Conservation (phyloP, 2,113 vertebrate genomes). For the Brienomyrus longianalis region DNA sequence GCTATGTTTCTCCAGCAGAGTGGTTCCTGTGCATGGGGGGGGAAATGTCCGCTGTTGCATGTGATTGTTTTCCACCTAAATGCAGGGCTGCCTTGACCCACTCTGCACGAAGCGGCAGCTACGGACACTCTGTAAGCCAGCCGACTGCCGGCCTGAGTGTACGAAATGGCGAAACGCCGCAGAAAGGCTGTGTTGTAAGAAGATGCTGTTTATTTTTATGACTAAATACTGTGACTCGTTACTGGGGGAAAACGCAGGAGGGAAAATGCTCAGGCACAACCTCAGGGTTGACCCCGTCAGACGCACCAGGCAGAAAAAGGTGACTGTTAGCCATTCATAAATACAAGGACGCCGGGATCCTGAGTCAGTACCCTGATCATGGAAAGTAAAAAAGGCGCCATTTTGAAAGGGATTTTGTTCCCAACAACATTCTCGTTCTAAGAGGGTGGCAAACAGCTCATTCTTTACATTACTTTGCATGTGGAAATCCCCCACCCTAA, state of each 20-base stretch:
- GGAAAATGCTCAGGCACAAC: background rate
- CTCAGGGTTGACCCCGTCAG: background rate
- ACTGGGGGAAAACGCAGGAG: background rate
- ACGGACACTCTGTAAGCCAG: background rate
- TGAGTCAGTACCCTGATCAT: conserved; percentile 5
- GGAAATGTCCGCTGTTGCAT: background rate
- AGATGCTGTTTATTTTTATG: background rate
- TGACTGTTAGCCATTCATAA: conserved; percentile 4
- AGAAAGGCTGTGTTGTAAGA: background rate
- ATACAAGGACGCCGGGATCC: background rate
- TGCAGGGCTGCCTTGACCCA: background rate
- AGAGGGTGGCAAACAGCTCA: conserved; percentile 14
- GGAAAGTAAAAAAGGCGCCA: conserved; percentile 14
- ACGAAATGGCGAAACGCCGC: background rate
- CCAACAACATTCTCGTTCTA: conserved; percentile 9
- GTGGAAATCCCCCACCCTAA: conserved; percentile 17
- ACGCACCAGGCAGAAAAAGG: background rate
- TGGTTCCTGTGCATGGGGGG: background rate
- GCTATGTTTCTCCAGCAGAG: conserved; percentile 33
- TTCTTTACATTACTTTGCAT: conserved; percentile 25
- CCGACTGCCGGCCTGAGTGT: background rate
- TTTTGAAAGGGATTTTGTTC: conserved; percentile 29
- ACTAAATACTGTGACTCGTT: conserved; percentile 6
- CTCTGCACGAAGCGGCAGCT: background rate
- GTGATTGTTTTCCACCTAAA: background rate